phyloP scores from a whole-genome alignment of 1,140 invertebrate species.

The Heliconius hewitsoni region DNA sequence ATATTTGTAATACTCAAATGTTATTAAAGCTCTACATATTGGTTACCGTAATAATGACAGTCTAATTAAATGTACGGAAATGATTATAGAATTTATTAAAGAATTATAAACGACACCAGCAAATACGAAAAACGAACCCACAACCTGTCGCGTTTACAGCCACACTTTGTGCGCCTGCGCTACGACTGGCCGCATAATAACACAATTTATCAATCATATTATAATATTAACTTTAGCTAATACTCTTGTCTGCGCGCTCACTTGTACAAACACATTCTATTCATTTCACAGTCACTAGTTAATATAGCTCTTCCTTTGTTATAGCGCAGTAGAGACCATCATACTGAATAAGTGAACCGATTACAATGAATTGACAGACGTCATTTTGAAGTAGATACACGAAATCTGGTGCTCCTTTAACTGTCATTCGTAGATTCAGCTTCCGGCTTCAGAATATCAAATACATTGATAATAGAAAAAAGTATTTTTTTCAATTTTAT shows the following conservation, averaged over 20 bases:
- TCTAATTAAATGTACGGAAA: too few relatives aligned
- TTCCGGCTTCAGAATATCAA: neutral
- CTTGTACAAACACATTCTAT: neutral
- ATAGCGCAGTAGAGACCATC: neutral
- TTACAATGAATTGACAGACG: conserved; percentile 2
- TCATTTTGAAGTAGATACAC: conserved; percentile 4
- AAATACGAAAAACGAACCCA: too few relatives aligned
- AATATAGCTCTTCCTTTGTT: neutral
- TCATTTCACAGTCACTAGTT: neutral
- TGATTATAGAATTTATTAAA: too few relatives aligned
- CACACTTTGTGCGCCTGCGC: too few relatives aligned
- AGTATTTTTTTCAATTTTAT: too few relatives aligned
- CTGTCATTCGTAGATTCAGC: neutral
- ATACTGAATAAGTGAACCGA: conserved; percentile 1
- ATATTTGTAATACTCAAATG: conserved; percentile 5
- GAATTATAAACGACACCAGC: too few relatives aligned
- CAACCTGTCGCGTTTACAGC: too few relatives aligned
- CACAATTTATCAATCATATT: neutral
- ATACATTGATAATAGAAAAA: neutral
- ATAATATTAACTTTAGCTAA: neutral
- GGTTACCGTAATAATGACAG: too few relatives aligned
- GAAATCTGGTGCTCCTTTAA: neutral
- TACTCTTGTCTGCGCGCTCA: neutral
- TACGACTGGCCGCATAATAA: too few relatives aligned
- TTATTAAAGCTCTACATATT: neutral